Conservation (phyloP, 2,113 vertebrate genomes). For the Setophaga coronata region DNA sequence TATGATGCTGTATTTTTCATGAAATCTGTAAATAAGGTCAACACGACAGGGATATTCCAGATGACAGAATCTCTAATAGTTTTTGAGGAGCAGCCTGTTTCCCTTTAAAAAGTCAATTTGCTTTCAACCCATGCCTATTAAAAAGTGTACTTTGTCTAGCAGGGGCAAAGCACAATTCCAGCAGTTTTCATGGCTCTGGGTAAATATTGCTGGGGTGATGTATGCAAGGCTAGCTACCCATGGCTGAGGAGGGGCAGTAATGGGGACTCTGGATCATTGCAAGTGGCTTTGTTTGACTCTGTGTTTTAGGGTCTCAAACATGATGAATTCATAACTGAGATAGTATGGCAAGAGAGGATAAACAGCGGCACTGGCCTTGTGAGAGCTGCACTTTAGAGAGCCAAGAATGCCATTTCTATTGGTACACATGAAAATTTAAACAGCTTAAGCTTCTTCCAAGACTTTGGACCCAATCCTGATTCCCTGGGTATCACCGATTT, state of each 20-base stretch:
- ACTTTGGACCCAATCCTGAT: slow-evolving; percentile 17
- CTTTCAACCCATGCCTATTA: slow-evolving; percentile 53
- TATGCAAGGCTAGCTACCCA: slow-evolving; percentile 2
- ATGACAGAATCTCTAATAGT: slow-evolving; percentile 69
- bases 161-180: slow-evolving; percentile 21
- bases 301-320: slow-evolving; percentile 20
- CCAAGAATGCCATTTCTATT: slow-evolving; percentile 37
- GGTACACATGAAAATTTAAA: slow-evolving; percentile 26
- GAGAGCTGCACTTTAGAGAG: slow-evolving; percentile 12
- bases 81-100: slow-evolving; percentile 69
- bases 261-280: slow-evolving; percentile 35
- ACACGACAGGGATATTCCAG: slow-evolving; percentile 59
- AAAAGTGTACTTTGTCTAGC: slow-evolving; percentile 19
- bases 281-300: slow-evolving; percentile 39
- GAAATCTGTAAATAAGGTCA: slow-evolving; percentile 75
- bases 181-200: background rate
- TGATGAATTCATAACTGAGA: slow-evolving; percentile 30
- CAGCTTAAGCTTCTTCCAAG: slow-evolving; percentile 31
- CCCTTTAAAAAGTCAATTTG: slow-evolving; percentile 65
- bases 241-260: background rate
- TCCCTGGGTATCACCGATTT: background rate
- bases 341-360: background rate
- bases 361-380: background rate
- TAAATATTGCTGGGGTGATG: slow-evolving; percentile 34
- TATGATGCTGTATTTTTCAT: slow-evolving; percentile 70